Evolutionary conservation across 2,888 invertebrate species (phyloP).

Genomic region (Drosophila helvetica): DNA sequence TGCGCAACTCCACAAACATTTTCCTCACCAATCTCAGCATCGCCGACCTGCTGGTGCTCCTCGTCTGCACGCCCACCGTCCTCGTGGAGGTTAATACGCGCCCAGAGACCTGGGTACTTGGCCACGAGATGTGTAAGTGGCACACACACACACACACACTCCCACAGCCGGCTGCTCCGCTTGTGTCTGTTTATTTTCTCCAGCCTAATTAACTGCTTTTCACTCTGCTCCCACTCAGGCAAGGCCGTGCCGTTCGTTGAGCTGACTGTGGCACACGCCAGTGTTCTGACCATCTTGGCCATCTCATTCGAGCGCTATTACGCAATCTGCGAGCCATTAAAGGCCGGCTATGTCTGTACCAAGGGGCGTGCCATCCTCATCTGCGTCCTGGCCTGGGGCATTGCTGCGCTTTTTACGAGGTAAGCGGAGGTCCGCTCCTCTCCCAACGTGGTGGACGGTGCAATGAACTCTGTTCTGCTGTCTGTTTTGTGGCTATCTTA

Average conservation of each 20-base stretch:
- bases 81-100: slow-evolving; percentile 96
- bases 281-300: slow-evolving; percentile 95
- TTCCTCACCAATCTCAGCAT: slow-evolving; percentile 97
- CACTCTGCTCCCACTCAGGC: slow-evolving; percentile 86
- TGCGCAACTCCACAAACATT: slow-evolving; percentile 97
- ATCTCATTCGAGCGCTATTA: slow-evolving; percentile 96
- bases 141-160: too few species aligned
- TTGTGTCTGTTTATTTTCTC: slow-evolving; percentile 24
- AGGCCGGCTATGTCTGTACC: slow-evolving; percentile 95
- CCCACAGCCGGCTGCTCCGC: not conserved
- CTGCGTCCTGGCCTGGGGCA: slow-evolving; percentile 92
- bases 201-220: slow-evolving; percentile 56
- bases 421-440: slow-evolving; percentile 84
- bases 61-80: slow-evolving; percentile 96
- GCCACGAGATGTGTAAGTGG: slow-evolving; percentile 96
- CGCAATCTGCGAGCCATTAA: slow-evolving; percentile 95
- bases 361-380: slow-evolving; percentile 93
- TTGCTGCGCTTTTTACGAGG: slow-evolving; percentile 94
- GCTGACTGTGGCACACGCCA: slow-evolving; percentile 95
- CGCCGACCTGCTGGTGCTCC: slow-evolving; percentile 94
- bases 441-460: slow-evolving; percentile 16
- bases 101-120: slow-evolving; percentile 96
- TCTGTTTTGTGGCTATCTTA: slow-evolving; percentile 17
- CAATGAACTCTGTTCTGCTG: slow-evolving; percentile 37
- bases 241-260: slow-evolving; percentile 96